phyloP scores from a whole-genome alignment of 2,888 invertebrate species.

The Rotaria sp. region DNA sequence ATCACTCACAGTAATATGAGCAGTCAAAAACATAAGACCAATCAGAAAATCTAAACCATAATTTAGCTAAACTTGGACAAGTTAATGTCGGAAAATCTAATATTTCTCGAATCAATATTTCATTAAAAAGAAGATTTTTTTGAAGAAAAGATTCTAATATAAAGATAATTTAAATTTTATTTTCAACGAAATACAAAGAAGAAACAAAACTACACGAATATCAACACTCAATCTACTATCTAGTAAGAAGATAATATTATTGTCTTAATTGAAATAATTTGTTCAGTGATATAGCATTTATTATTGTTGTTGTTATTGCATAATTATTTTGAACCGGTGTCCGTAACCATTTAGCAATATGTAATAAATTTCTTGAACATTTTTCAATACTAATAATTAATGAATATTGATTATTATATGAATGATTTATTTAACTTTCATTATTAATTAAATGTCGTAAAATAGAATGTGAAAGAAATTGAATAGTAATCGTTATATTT shows the following conservation, averaged over 20 bases:
- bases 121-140: slow-evolving; percentile 1
- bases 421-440: background rate
- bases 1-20: no score
- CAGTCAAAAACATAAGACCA: slow-evolving; percentile 93
- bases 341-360: background rate
- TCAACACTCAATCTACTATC: background rate
- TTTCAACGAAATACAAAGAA: no score
- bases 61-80: slow-evolving; percentile 71
- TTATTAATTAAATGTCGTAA: background rate
- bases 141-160: background rate
- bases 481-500: background rate
- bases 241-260: background rate
- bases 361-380: slow-evolving; percentile 28
- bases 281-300: background rate
- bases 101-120: slow-evolving; percentile 65
- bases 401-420: background rate
- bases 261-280: slow-evolving; percentile 24
- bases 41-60: slow-evolving; percentile 79
- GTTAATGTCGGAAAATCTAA: slow-evolving; percentile 58
- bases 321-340: background rate
- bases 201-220: background rate
- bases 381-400: background rate
- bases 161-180: no score
- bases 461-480: slow-evolving; percentile 13
- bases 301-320: background rate